phyloP scores from a whole-genome alignment of 2,113 vertebrate species.

The Sakesphorus luctuosus region DNA sequence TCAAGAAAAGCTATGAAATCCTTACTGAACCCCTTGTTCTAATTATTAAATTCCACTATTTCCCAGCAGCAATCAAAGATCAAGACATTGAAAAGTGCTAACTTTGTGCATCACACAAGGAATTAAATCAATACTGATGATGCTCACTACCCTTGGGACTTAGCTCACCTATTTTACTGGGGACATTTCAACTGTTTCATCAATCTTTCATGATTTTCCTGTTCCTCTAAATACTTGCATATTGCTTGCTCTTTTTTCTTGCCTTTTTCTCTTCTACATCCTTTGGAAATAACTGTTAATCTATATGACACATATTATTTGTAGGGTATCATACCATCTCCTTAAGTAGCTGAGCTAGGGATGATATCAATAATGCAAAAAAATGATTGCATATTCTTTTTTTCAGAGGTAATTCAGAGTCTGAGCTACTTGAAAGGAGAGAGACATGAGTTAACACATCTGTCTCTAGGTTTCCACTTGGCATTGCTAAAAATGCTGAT shows the following conservation, averaged over 20 bases:
- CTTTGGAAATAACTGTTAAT: not conserved
- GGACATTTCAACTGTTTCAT: not conserved
- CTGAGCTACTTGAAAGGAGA: not conserved
- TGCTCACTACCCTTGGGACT: not conserved
- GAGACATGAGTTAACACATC: not conserved
- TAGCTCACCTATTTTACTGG: not conserved
- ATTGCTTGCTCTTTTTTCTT: not conserved
- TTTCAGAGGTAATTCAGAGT: not conserved
- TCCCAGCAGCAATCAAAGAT: not conserved
- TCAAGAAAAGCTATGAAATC: not conserved
- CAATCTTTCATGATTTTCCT: not conserved
- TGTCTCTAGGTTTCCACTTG: not conserved
- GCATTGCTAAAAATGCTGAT: not conserved
- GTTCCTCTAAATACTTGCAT: not conserved
- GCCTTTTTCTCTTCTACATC: not conserved
- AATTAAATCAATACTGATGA: not conserved
- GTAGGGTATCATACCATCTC: not conserved
- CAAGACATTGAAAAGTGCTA: not conserved
- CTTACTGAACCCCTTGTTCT: not conserved
- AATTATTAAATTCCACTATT: not conserved
- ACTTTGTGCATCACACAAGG: not conserved
- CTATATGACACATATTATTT: not conserved
- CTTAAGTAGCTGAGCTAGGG: not conserved
- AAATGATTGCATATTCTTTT: rapidly evolving
- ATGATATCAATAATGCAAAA: not conserved